These are phyloP conservation scores for Actinernus sp. DNA, from an alignment of 92 coral and sea anemone genomes.

Conservation along the genomic window DNA sequence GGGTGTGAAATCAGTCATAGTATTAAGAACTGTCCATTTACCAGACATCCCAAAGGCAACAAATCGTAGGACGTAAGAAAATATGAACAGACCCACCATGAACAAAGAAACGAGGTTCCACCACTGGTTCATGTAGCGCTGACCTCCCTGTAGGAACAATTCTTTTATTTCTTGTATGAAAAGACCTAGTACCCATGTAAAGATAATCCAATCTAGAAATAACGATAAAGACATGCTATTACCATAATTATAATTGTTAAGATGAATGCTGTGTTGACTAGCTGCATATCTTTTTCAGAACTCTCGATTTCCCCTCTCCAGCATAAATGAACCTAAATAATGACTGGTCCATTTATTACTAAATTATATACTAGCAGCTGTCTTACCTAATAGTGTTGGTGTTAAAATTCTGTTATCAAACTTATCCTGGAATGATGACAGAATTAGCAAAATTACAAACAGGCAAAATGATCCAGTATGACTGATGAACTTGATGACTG, in stretches of 20 bases:
- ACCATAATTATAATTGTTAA: too few species aligned
- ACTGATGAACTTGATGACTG: constrained; percentile 57
- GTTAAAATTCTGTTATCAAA: constrained; percentile 17
- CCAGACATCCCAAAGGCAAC: constrained; percentile 39
- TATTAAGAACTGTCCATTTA: constrained; percentile 22
- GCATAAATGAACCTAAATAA: too few species aligned
- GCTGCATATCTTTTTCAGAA: too few species aligned
- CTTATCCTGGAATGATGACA: constrained; percentile 55
- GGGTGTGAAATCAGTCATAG: constrained; percentile 22
- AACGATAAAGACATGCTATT: background rate
- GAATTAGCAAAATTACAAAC: constrained; percentile 39
- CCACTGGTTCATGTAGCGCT: constrained; percentile 67
- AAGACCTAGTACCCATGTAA: constrained; percentile 53
- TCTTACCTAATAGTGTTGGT: constrained; percentile 45
- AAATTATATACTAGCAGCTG: too few species aligned
- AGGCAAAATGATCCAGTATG: constrained; percentile 62
- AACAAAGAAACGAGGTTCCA: constrained; percentile 63
- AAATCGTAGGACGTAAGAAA: constrained; percentile 37
- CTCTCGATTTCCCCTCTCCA: too few species aligned
- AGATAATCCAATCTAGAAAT: constrained; percentile 51
- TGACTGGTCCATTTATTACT: too few species aligned
- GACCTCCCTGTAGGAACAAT: constrained; percentile 57
- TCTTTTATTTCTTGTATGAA: constrained; percentile 58
- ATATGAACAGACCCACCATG: constrained; percentile 36
- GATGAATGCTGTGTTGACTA: too few species aligned